phyloP scores from a whole-genome alignment of 2,113 vertebrate species.

The Eptesicus fuscus region DNA sequence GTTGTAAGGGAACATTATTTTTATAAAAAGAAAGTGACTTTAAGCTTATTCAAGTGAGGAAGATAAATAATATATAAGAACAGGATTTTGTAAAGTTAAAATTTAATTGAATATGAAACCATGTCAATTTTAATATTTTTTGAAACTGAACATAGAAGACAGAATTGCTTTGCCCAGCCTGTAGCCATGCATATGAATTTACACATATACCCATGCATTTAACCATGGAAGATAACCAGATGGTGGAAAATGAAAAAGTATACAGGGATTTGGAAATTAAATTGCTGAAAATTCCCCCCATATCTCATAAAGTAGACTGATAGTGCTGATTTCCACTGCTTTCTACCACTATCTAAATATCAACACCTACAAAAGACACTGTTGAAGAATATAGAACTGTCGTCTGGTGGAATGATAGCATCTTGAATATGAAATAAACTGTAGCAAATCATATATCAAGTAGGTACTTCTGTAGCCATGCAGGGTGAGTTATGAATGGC shows the following conservation, averaged over 20 bases:
- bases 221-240: neutral
- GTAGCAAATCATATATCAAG: neutral
- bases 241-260: constrained; percentile 34
- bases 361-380: constrained; percentile 16
- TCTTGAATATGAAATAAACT: constrained; percentile 22
- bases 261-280: constrained; percentile 9
- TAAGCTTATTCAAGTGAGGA: neutral
- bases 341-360: constrained; percentile 33
- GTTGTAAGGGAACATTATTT: neutral
- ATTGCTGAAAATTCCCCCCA: neutral
- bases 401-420: neutral
- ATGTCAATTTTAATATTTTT: constrained; percentile 13
- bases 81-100: constrained; percentile 18
- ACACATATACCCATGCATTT: neutral
- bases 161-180: neutral
- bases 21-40: neutral
- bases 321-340: neutral
- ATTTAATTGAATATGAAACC: constrained; percentile 26
- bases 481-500: neutral
- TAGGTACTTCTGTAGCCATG: neutral
- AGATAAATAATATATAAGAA: neutral
- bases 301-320: neutral
- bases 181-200: neutral
- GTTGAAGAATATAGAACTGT: constrained; percentile 1
- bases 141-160: neutral